These are phyloP conservation scores for Tethea ocularis DNA, from an alignment of 2,888 invertebrate genomes.

Conservation along the genomic window DNA sequence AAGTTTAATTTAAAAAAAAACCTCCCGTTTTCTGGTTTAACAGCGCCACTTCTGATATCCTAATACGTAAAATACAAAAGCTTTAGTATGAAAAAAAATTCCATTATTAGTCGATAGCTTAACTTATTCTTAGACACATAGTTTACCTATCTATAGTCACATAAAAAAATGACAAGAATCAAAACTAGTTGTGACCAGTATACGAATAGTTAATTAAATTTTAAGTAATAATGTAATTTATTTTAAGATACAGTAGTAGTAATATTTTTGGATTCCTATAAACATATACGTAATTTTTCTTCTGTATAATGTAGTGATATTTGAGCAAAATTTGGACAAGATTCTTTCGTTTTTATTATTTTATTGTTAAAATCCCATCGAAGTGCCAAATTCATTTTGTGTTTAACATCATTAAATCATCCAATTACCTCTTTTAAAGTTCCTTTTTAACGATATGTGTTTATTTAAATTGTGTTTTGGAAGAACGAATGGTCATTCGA, in stretches of 20 bases:
- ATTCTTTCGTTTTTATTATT: slow-evolving; percentile 60
- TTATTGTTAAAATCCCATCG: slow-evolving; percentile 53
- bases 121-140: slow-evolving; percentile 81
- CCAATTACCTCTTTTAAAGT: slow-evolving; percentile 60
- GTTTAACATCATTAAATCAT: slow-evolving; percentile 55
- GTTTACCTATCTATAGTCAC: slow-evolving; percentile 78
- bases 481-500: slow-evolving; percentile 32
- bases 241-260: slow-evolving; percentile 81
- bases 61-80: slow-evolving; percentile 80
- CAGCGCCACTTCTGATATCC: slow-evolving; percentile 59
- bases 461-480: slow-evolving; percentile 44
- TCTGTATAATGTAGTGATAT: slow-evolving; percentile 53
- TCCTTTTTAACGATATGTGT: slow-evolving; percentile 51
- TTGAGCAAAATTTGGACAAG: slow-evolving; percentile 60
- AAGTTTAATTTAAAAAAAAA: too few species aligned
- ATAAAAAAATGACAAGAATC: slow-evolving; percentile 79
- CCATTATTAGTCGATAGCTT: slow-evolving; percentile 81
- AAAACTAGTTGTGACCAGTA: slow-evolving; percentile 84
- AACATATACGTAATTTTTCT: slow-evolving; percentile 80
- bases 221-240: slow-evolving; percentile 77
- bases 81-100: slow-evolving; percentile 81
- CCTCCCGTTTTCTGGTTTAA: slow-evolving; percentile 25
- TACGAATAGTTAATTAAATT: slow-evolving; percentile 80
- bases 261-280: slow-evolving; percentile 85
- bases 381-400: slow-evolving; percentile 78